phyloP scores from a whole-genome alignment of 2,888 invertebrate species.

The Sinotaia quadrata region DNA sequence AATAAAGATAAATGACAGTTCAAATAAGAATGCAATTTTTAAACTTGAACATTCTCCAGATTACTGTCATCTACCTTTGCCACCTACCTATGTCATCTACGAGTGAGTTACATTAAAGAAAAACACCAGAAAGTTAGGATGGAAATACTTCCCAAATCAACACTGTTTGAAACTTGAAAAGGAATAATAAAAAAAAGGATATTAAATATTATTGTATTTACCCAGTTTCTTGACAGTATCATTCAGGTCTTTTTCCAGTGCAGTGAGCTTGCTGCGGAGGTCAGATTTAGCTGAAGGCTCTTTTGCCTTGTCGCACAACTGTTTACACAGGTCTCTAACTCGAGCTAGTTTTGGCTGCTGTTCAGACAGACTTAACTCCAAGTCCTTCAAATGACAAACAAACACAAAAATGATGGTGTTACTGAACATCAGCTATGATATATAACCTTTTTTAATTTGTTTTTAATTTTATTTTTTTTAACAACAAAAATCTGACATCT shows the following conservation, averaged over 20 bases:
- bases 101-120: background rate
- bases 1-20: too few relatives aligned
- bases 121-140: background rate
- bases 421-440: too few relatives aligned
- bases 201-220: slow-evolving; percentile 33
- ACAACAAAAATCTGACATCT: too few relatives aligned
- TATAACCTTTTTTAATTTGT: too few relatives aligned
- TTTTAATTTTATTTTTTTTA: too few relatives aligned
- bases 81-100: too few relatives aligned
- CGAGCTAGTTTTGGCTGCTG: slow-evolving; percentile 55
- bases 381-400: slow-evolving; percentile 44
- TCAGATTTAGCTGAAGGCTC: slow-evolving; percentile 93
- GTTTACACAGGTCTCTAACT: slow-evolving; percentile 80
- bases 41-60: too few relatives aligned
- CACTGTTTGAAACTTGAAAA: background rate
- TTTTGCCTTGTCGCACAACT: slow-evolving; percentile 86
- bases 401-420: too few relatives aligned
- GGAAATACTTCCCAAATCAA: background rate
- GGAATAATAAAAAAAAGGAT: background rate
- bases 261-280: slow-evolving; percentile 88
- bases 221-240: slow-evolving; percentile 79
- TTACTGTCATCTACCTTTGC: too few relatives aligned
- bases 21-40: too few relatives aligned
- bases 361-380: slow-evolving; percentile 48
- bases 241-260: slow-evolving; percentile 89